Percentiles rank a stretch among this genome's conserved stretches.
Conservation (phyloP, 1,140 invertebrate genomes). For the Drosophila triauraria region DNA sequence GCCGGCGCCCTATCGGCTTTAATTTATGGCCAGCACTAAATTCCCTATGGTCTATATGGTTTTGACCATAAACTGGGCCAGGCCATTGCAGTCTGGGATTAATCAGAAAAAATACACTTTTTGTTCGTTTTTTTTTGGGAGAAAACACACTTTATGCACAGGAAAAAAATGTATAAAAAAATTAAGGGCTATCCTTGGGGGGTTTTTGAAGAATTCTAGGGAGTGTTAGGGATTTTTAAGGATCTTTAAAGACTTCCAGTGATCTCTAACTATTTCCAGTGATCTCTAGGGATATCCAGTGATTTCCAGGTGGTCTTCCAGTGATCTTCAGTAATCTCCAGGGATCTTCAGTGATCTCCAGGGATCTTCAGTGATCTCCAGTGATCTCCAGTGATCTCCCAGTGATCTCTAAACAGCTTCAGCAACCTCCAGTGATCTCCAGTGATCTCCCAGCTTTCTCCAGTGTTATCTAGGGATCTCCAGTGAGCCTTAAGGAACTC, state of each 20-base stretch:
- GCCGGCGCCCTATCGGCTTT: slow-evolving; percentile 5
- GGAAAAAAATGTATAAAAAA: slow-evolving; percentile 59
- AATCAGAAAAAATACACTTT: not conserved
- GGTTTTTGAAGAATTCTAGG: too few species aligned
- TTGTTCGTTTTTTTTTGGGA: not conserved
- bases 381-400: too few species aligned
- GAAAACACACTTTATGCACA: slow-evolving; percentile 48
- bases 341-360: too few species aligned
- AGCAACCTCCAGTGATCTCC: too few species aligned
- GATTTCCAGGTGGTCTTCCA: too few species aligned
- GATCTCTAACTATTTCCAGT: too few species aligned
- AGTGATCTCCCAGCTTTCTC: too few species aligned
- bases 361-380: too few species aligned
- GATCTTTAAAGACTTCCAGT: not conserved
- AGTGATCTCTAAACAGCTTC: too few species aligned
- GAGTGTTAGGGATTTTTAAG: not conserved
- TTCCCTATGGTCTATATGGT: not conserved
- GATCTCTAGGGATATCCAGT: not conserved
- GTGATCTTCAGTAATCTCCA: too few species aligned
- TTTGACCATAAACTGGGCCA: slow-evolving; percentile 7
- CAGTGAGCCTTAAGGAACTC: too few species aligned
- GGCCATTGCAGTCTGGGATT: slow-evolving; percentile 2
- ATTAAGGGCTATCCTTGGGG: slow-evolving; percentile 5
- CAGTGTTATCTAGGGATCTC: too few species aligned
- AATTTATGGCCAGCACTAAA: slow-evolving; percentile 28